Evolutionary conservation across 2,113 vertebrate species (phyloP), one percentile per base, ranked within the genome.

Genomic region (Noturus placidus): DNA sequence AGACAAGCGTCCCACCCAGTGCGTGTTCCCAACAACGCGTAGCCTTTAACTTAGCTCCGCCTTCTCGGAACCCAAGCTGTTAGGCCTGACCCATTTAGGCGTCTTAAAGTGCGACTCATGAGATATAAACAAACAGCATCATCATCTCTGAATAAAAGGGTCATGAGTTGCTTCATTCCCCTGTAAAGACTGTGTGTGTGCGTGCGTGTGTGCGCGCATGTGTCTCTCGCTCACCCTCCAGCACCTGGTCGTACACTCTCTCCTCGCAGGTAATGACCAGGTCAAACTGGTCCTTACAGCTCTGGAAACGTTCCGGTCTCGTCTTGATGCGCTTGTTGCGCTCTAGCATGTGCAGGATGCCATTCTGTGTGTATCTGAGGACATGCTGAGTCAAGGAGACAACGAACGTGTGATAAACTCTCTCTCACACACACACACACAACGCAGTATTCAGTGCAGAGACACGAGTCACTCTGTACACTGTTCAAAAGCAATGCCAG

Each of bases 291-390:
- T 99, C 98, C 92, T 96, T 98, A 94, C 97, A 99, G 94, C 93
- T 97, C 94, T 99, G 98, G 93, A 99, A 99, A 35, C 98, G 94
- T 89, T 99, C 98, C 0, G 98, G 98, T 46, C 98, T 96, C 1
- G 96, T 95, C 91, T 99, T 99, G 93, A 99, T 99, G 87, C 98
- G 96, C 93, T 98, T 99, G 94, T 99, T 99, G 93, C 98, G 96
- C 94, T 99, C 98, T 94, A 99, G 93, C 98, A 99, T 99, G 94
- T 99, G 98, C 86, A 99, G 94, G 90, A 99, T 99, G 65, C 98
- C 98, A 0, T 99, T 99, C 95, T 99, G 98, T 91, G 98, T 99
- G 91, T 99, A 99, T 97, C 98, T 99, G 95, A 89, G n/a, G 89
- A 69, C 0, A 19, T 42, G 76, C 54, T 0, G 70, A 86, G 96